phyloP scores from a whole-genome alignment of 2,113 vertebrate genomes.

The Siniperca knerii region DNA sequence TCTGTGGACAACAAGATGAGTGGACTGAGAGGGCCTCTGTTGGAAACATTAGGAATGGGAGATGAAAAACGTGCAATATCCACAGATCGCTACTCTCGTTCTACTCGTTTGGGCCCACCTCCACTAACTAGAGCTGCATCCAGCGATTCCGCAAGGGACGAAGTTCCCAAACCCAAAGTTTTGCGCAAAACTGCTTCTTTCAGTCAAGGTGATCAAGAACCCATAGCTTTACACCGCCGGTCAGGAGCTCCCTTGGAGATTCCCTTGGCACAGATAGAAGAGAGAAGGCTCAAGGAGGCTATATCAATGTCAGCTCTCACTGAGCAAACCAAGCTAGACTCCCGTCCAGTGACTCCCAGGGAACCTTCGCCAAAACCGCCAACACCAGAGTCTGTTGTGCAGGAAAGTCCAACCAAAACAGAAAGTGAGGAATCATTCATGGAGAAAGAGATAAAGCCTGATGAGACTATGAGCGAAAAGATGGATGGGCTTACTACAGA shows the following conservation, averaged over 20 bases:
- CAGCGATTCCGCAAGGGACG: slow-evolving; percentile 87
- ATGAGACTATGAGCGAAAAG: slow-evolving; percentile 72
- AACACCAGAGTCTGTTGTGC: slow-evolving; percentile 60
- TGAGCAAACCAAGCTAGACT: slow-evolving; percentile 83
- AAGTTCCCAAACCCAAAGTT: slow-evolving; percentile 83
- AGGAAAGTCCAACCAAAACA: slow-evolving; percentile 72
- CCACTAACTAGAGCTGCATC: slow-evolving; percentile 91
- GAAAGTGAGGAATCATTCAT: slow-evolving; percentile 72
- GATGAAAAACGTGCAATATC: slow-evolving; percentile 83
- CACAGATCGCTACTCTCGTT: slow-evolving; percentile 79
- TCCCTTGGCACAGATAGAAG: slow-evolving; percentile 88
- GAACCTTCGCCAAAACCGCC: slow-evolving; percentile 75
- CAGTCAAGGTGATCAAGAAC: slow-evolving; percentile 93
- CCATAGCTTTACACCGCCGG: slow-evolving; percentile 90
- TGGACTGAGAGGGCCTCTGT: slow-evolving; percentile 92
- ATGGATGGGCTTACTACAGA: slow-evolving; percentile 71
- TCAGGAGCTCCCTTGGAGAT: slow-evolving; percentile 95
- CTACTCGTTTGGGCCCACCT: slow-evolving; percentile 81
- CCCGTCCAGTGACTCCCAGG: slow-evolving; percentile 80
- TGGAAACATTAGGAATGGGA: slow-evolving; percentile 92
- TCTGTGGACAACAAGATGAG: slow-evolving; percentile 93
- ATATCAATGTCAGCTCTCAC: slow-evolving; percentile 93
- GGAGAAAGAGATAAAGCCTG: slow-evolving; percentile 67
- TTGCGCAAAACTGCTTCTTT: slow-evolving; percentile 97
- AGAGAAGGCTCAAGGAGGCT: slow-evolving; percentile 90